Evolutionary conservation across 2,797 vertebrate genomes (phyloP), one percentile per base, ranked within the genome.

Genomic region (Pangasius macronema): DNA sequence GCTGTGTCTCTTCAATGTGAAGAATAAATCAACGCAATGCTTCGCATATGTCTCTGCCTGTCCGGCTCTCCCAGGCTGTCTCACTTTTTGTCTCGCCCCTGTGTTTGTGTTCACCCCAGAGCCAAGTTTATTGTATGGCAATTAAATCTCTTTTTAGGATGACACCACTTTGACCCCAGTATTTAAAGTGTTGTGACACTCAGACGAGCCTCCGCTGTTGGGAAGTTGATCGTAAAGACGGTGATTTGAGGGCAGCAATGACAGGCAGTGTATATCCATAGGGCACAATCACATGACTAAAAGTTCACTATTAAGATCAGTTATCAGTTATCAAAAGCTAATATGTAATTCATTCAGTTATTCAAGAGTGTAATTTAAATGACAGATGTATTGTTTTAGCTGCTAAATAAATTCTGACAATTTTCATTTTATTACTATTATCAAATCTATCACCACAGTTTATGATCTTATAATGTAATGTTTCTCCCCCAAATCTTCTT

Each of bases 91-190:
- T 57, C 27, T 18, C 10, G 2, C 24, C 27, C 18, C 27, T 65
- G 49, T 46, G 36, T 63, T 76, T 65, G 57, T 80, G 16, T 42
- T 30, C 63, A 4, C 24, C 49, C 73, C 46, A 36, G 22, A 83
- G 30, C 36, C 27, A 11, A 36, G 49, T 67, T 68, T 79, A 84
- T 84, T 84, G 61, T 84, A 68, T 11, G 61, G 82, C 79, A 87
- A 68, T 87, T 87, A 84, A 83, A 84, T 55, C 72, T 84, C 72
- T 65, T 75, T 83, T 83, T 84, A 80, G 73, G 73, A 70, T 49
- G 49, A 80, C 63, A 2, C 61, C 63, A 22, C 59, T 63, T 51
- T 85, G 83, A 88, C 85, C 81, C 59, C 55, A 0, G 42, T 82
- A 57, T 86, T 75, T 77, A 76, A 59, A 82, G 55, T 33, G 57